These are phyloP conservation scores for Anoura caudifer DNA, from an alignment of 2,113 vertebrate genomes.

Conservation along the genomic window DNA sequence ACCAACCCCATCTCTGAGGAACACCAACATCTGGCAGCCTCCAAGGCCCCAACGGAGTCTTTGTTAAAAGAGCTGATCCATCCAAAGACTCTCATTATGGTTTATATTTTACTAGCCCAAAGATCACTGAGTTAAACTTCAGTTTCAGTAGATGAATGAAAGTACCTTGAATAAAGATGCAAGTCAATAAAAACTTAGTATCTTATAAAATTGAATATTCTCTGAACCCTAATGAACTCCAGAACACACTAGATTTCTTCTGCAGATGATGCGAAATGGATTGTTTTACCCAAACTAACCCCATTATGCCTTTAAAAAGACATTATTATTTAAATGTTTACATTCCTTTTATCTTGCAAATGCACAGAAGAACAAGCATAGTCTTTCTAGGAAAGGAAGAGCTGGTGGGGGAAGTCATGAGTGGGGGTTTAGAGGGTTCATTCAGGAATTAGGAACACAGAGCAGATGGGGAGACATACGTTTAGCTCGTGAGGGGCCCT, in stretches of 20 bases:
- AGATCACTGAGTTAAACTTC: not conserved
- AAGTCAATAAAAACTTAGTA: constrained; percentile 70
- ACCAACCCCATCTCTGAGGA: not conserved
- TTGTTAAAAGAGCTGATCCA: not conserved
- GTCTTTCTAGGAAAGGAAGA: not conserved
- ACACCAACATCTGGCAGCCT: not conserved
- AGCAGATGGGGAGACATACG: not conserved
- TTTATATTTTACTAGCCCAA: constrained; percentile 39
- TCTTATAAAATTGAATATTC: constrained; percentile 66
- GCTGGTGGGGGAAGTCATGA: not conserved
- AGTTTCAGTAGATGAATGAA: constrained; percentile 44
- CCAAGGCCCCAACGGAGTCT: not conserved
- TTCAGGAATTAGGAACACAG: not conserved
- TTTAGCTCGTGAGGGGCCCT: not conserved
- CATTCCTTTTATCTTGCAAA: constrained; percentile 42
- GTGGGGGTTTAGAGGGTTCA: not conserved
- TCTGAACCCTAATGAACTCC: constrained; percentile 51
- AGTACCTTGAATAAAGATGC: constrained; percentile 48
- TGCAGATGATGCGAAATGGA: constrained; percentile 46
- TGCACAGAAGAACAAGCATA: not conserved
- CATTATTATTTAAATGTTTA: constrained; percentile 45
- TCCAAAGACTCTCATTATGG: not conserved
- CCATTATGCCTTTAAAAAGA: constrained; percentile 45
- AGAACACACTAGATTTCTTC: constrained; percentile 62
- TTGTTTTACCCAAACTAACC: constrained; percentile 44